A percentile compares a stretch with the other conserved stretches of the same genome.
These are phyloP conservation scores for Nesidiocoris tenuis DNA, from an alignment of 2,888 invertebrate genomes.

Conservation along the genomic window DNA sequence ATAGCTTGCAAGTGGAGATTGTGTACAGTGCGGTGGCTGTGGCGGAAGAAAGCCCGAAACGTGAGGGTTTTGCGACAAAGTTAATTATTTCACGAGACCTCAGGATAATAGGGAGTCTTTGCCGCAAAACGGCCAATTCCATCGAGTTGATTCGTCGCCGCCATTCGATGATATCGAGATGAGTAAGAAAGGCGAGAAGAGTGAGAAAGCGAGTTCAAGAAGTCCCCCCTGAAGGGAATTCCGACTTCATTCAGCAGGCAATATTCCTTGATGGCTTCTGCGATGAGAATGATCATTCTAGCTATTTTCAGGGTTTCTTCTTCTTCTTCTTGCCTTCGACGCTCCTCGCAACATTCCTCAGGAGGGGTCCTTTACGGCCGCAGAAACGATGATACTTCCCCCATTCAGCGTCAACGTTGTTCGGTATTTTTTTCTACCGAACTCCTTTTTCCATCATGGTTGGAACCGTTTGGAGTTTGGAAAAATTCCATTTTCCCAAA, in stretches of 20 bases:
- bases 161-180: slow-evolving; percentile 29
- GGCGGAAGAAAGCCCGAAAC: slow-evolving; percentile 1
- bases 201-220: background rate
- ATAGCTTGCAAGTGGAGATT: slow-evolving; percentile 11
- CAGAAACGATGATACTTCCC: background rate
- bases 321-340: no score
- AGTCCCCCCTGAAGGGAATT: slow-evolving; percentile 6
- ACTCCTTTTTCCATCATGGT: background rate
- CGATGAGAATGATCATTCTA: slow-evolving; percentile 31
- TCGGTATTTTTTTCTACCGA: background rate
- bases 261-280: slow-evolving; percentile 28
- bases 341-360: background rate
- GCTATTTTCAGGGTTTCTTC: background rate
- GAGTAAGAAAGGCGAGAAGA: slow-evolving; percentile 10
- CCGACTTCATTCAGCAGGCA: slow-evolving; percentile 32
- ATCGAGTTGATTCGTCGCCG: slow-evolving; percentile 27
- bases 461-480: background rate
- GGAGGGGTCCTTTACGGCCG: background rate
- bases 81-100: slow-evolving; percentile 37
- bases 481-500: background rate
- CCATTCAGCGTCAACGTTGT: background rate
- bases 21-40: background rate
- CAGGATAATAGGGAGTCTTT: slow-evolving; percentile 3
- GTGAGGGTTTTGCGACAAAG: slow-evolving; percentile 39
- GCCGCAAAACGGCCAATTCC: background rate